phyloP scores from a whole-genome alignment of 2,113 vertebrate genomes.

The Anser cygnoides region DNA sequence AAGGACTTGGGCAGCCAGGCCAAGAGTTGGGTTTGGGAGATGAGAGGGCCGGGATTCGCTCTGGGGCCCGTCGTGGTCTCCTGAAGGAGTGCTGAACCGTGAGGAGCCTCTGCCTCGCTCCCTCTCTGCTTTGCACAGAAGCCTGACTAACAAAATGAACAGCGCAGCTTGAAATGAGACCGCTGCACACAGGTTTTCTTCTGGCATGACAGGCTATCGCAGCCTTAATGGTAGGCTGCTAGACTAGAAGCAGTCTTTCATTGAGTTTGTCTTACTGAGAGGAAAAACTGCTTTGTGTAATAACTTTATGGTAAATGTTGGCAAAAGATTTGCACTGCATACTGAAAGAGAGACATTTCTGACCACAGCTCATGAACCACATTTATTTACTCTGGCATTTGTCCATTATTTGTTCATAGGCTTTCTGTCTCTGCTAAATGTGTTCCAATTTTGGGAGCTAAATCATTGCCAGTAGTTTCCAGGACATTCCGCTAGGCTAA shows the following conservation, averaged over 20 bases:
- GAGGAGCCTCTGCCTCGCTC: constrained; percentile 13
- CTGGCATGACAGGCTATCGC: constrained; percentile 76
- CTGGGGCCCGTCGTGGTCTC: constrained; percentile 27
- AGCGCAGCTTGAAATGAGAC: constrained; percentile 70
- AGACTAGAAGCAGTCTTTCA: constrained; percentile 85
- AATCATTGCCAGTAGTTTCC: constrained; percentile 91
- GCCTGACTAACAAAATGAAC: constrained; percentile 72
- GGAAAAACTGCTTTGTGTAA: constrained; percentile 91
- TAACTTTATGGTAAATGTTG: constrained; percentile 90
- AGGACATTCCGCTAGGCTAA: constrained; percentile 94
- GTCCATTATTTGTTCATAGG: constrained; percentile 96
- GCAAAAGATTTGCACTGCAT: constrained; percentile 88
- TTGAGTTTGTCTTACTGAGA: constrained; percentile 86
- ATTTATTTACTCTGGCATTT: constrained; percentile 95
- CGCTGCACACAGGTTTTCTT: constrained; percentile 78
- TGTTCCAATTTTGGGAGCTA: constrained; percentile 88
- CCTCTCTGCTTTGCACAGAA: constrained; percentile 38
- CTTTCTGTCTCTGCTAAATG: constrained; percentile 96
- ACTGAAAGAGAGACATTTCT: constrained; percentile 93
- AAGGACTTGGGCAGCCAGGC: background rate
- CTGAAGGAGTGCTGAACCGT: constrained; percentile 24
- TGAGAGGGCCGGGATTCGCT: constrained; percentile 10
- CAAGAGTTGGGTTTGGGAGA: constrained; percentile 42
- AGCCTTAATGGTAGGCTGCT: constrained; percentile 78
- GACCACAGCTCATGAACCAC: constrained; percentile 95